phyloP scores from a whole-genome alignment of 2,888 invertebrate species.

The Leptopterna dolabrata region DNA sequence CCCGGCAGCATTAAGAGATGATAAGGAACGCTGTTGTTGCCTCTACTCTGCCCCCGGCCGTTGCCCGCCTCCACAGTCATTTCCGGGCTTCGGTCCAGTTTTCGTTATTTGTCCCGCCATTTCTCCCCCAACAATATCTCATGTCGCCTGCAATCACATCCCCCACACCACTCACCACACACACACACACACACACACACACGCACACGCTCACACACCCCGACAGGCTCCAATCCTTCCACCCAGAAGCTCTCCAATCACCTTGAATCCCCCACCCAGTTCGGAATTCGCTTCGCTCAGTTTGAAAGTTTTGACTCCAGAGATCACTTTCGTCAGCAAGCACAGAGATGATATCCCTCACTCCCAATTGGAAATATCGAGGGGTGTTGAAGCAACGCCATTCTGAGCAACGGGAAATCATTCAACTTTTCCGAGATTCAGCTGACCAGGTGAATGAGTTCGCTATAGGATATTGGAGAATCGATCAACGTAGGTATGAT shows the following conservation, averaged over 20 bases:
- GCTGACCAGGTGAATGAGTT: too few relatives aligned
- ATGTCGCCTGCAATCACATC: conserved; percentile 36
- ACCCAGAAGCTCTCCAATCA: not conserved
- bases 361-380: too few relatives aligned
- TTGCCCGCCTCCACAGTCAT: conserved; percentile 22
- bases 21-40: conserved; percentile 36
- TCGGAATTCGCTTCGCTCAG: not conserved
- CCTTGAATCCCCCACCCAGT: not conserved
- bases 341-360: not conserved
- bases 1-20: conserved; percentile 16
- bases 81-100: conserved; percentile 49
- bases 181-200: too few relatives aligned
- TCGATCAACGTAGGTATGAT: too few relatives aligned
- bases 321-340: not conserved
- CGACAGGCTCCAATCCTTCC: not conserved
- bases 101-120: conserved; percentile 46
- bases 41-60: not conserved
- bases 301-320: not conserved
- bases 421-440: too few relatives aligned
- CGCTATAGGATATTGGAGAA: too few relatives aligned
- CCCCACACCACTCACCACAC: not conserved
- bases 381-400: too few relatives aligned
- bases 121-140: conserved; percentile 36
- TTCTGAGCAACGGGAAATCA: too few relatives aligned
- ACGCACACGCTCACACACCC: too few relatives aligned